These are phyloP conservation scores for Cacatua alba DNA, from an alignment of 2,113 vertebrate genomes.

Conservation along the genomic window DNA sequence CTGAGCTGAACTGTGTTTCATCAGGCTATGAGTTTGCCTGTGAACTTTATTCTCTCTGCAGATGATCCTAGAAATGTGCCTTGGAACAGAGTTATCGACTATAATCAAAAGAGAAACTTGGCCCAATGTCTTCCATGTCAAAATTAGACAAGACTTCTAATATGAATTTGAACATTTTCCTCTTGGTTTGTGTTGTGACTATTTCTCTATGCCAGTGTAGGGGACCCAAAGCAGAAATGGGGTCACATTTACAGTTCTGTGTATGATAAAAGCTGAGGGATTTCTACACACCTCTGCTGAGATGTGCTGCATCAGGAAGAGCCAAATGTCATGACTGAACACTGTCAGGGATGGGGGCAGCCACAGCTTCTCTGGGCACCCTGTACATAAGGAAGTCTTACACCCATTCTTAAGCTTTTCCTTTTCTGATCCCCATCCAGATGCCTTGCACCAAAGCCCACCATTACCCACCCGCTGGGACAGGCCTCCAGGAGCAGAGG, in stretches of 20 bases:
- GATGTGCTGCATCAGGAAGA: not conserved
- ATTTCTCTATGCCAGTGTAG: not conserved
- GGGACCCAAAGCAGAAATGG: not conserved
- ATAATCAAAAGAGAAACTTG: not conserved
- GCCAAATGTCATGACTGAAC: rapidly evolving
- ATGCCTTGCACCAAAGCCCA: not conserved
- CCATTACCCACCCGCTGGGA: not conserved
- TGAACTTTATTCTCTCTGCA: not conserved
- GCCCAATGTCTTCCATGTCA: not conserved
- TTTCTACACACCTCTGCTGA: not conserved
- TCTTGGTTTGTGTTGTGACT: not conserved
- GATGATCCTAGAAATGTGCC: not conserved
- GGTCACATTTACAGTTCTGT: not conserved
- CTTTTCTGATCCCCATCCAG: not conserved
- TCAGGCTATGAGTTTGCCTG: not conserved
- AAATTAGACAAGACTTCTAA: not conserved
- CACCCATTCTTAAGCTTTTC: not conserved
- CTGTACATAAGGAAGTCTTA: not conserved
- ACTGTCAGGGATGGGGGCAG: not conserved
- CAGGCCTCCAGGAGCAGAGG: not conserved
- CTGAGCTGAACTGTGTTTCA: not conserved
- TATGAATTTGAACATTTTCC: not conserved
- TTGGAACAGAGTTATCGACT: not conserved
- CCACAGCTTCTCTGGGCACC: not conserved
- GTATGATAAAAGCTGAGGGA: not conserved